Evolutionary conservation across 2,888 invertebrate species (phyloP).

Genomic region (Cataglyphis albicans): DNA sequence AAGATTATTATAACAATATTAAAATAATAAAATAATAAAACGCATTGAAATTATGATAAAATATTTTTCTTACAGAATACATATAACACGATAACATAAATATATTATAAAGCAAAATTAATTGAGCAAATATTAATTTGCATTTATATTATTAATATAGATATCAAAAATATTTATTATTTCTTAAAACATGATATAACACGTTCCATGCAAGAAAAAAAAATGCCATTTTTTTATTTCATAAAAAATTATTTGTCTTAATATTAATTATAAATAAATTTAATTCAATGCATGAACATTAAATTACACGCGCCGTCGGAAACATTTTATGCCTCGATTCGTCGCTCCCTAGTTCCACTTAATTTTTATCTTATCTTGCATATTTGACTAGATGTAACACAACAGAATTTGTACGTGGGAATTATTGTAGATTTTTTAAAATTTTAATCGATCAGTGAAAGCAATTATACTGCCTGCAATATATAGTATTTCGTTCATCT

Average conservation of each 20-base stretch:
- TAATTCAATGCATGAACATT: not conserved
- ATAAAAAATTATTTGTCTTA: not conserved
- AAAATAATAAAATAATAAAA: not conserved
- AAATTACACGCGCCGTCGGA: constrained; percentile 13
- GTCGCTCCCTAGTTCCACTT: constrained; percentile 1
- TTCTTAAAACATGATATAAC: not conserved
- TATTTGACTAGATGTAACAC: constrained; percentile 5
- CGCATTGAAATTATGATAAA: not conserved
- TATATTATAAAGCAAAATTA: not conserved
- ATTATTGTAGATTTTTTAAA: constrained; percentile 8
- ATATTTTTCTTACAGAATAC: too few species aligned
- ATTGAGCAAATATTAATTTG: not conserved
- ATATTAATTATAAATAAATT: not conserved
- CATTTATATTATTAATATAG: not conserved
- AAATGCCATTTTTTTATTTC: not conserved
- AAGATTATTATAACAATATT: not conserved
- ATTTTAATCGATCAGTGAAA: not conserved
- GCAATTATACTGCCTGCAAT: not conserved
- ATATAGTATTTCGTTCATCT: not conserved
- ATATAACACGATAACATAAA: not conserved
- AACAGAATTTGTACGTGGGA: constrained; percentile 21
- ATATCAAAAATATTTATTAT: not conserved
- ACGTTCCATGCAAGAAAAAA: too few species aligned
- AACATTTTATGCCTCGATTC: not conserved
- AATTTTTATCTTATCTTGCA: constrained; percentile 51